A percentile compares a stretch with the other conserved stretches of the same genome.
Evolutionary conservation across 2,113 vertebrate genomes (phyloP).

Genomic region (Microcebus lehilahytsara): DNA sequence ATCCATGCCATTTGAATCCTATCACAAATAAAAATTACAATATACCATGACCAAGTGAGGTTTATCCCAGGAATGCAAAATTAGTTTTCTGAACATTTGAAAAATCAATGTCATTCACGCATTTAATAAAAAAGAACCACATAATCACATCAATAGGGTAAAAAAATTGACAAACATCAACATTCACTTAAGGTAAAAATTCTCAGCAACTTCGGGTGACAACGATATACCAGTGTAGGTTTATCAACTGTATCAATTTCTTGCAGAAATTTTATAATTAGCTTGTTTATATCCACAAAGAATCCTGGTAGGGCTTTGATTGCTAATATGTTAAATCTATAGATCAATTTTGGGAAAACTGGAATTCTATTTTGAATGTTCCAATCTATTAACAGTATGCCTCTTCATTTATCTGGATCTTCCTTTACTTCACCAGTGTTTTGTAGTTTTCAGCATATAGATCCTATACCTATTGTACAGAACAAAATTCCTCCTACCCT

Average conservation of each 20-base stretch:
- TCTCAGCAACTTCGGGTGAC: background rate
- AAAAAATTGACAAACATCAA: background rate
- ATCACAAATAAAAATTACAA: background rate
- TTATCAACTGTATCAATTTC: background rate
- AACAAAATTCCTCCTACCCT: background rate
- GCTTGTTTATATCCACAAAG: background rate
- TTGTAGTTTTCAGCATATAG: background rate
- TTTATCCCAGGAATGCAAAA: background rate
- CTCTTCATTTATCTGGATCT: background rate
- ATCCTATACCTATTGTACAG: background rate
- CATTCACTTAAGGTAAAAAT: background rate
- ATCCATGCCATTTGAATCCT: background rate
- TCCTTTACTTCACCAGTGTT: background rate
- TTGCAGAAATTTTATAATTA: background rate
- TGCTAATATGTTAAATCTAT: background rate
- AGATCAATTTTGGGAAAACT: background rate
- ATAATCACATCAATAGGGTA: background rate
- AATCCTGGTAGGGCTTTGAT: background rate
- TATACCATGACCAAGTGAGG: background rate
- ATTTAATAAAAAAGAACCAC: background rate
- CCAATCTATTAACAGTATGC: background rate
- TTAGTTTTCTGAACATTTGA: background rate
- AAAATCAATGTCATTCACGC: background rate
- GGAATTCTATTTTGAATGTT: background rate
- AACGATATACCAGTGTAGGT: background rate